These are phyloP conservation scores for Bombus turneri DNA, from an alignment of 1,140 invertebrate species.

Conservation along the genomic window DNA sequence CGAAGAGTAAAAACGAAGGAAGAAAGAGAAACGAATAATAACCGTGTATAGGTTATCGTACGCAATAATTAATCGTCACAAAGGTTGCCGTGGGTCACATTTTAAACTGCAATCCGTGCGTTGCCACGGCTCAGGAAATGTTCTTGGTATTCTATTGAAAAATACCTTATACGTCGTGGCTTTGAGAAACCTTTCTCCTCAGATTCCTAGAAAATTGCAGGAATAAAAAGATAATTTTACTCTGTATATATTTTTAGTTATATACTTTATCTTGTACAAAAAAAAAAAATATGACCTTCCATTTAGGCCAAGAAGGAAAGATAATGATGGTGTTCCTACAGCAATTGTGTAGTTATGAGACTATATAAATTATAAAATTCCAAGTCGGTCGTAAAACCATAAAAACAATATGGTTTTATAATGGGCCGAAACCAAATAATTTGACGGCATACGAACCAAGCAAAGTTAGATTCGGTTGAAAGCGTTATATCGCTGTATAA, in stretches of 20 bases:
- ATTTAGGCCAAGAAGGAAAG: not conserved
- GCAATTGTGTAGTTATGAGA: too few relatives aligned
- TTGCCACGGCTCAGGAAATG: not conserved
- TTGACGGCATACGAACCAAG: not conserved
- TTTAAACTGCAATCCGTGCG: not conserved
- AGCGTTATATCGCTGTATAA: too few relatives aligned
- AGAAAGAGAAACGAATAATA: not conserved
- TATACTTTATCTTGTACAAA: not conserved
- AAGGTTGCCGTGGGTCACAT: not conserved
- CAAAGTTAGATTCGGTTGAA: not conserved
- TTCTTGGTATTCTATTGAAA: not conserved
- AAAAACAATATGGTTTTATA: not conserved
- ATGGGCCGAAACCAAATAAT: not conserved
- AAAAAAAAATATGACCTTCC: not conserved
- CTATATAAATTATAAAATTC: too few relatives aligned
- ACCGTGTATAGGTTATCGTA: not conserved
- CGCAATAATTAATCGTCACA: constrained; percentile 31
- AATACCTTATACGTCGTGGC: not conserved
- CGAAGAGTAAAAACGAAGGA: not conserved
- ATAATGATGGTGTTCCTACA: too few relatives aligned
- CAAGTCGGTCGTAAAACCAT: too few relatives aligned
- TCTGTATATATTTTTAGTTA: not conserved
- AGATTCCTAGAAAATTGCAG: not conserved
- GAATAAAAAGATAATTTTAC: not conserved
- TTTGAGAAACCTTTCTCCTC: not conserved